Evolutionary conservation across 2,797 vertebrate genomes (phyloP), one percentile per base, ranked within the genome.

Genomic region (Salmo trutta): DNA sequence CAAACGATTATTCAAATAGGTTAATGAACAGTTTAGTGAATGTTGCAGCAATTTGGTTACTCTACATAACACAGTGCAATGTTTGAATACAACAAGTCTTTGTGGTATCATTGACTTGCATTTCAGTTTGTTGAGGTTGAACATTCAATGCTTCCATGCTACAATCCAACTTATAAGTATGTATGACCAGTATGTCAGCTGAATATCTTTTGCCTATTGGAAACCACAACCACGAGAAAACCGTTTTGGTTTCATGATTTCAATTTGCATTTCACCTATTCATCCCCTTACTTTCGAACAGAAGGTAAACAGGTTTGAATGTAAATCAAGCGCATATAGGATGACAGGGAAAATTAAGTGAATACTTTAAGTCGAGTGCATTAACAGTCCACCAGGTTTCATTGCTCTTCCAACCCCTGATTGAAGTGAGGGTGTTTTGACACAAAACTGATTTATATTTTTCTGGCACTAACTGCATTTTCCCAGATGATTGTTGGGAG

Each of bases 401-500:
- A 41, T 41, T 41, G 8, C 41, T 41, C 41, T 10, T 41, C 41
- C 41, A 41, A 41, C 41, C 41, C 41, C 8, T 41, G 41, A 41
- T 41, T 41, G 41, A 41, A 2, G 41, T 41, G 41, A 41, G 41
- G 41, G 8, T 41, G 41, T 10, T 41, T 41, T 41, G 41, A 41
- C 41, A 41, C 41, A 41, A 41, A 41, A 41, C 8, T 10, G 41
- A 41, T 41, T 41, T 41, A 8, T 41, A 41, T 41, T 10, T 41
- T 41, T 10, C 41, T 47, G 7, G 4, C 16, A 41, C 16, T 29
- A 52, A 31, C 64, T 75, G 27, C 17, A 21, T 75, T 75, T 3
- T 12, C 53, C 21, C 8, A 53, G 41, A 67, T 75, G 53, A 76
- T 33, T 51, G 64, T 33, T 69, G 31, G 66, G 65, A 53, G 65